phyloP scores from a whole-genome alignment of 2,888 invertebrate genomes.

The Acrobasis repandana region DNA sequence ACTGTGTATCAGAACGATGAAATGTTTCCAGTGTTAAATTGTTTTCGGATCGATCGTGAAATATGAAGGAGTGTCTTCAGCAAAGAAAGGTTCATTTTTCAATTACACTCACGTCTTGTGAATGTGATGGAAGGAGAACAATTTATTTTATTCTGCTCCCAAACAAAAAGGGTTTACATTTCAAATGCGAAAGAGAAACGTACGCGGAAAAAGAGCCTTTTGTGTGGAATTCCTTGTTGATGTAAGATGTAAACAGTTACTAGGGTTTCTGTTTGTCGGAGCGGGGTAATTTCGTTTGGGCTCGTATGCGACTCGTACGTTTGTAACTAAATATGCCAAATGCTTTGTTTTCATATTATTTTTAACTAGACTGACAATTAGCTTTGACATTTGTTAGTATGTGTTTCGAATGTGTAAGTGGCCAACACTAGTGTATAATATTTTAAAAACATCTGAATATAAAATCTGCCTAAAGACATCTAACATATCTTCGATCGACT shows the following conservation, averaged over 20 bases:
- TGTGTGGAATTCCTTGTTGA: constrained; percentile 43
- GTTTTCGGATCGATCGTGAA: constrained; percentile 7
- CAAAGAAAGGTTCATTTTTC: constrained; percentile 47
- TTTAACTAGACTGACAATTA: background rate
- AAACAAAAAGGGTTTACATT: constrained; percentile 51
- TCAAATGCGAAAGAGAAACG: constrained; percentile 39
- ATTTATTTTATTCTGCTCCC: constrained; percentile 57
- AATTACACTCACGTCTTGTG: constrained; percentile 46
- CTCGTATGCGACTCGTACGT: constrained; percentile 30
- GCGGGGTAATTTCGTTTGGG: constrained; percentile 39
- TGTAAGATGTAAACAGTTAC: constrained; percentile 35
- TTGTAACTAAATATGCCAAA: constrained; percentile 16
- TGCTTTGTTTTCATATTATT: constrained; percentile 6
- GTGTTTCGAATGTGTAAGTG: too few relatives aligned
- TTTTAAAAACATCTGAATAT: too few relatives aligned
- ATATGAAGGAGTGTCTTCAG: constrained; percentile 26
- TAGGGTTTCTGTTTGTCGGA: constrained; percentile 32
- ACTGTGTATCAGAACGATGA: constrained; percentile 13
- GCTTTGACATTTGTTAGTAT: background rate
- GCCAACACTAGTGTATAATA: too few relatives aligned
- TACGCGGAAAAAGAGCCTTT: constrained; percentile 41
- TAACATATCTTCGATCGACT: too few relatives aligned
- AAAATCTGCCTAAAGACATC: too few relatives aligned
- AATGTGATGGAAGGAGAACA: constrained; percentile 52
- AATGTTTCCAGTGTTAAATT: constrained; percentile 26